These are phyloP conservation scores for Hemicordylus capensis DNA, from an alignment of 2,113 vertebrate genomes.

Conservation along the genomic window DNA sequence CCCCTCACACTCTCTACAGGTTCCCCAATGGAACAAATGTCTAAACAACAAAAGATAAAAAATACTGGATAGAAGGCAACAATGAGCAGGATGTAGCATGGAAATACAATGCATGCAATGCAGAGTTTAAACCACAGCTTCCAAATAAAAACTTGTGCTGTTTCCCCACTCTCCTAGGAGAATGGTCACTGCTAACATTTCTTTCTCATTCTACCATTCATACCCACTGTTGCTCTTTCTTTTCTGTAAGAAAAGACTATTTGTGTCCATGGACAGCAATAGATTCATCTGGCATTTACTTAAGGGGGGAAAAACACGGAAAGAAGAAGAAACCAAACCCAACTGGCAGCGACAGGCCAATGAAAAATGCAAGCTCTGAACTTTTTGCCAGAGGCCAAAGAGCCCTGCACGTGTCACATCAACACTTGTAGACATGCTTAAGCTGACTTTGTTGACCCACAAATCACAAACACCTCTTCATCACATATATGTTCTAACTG, in stretches of 20 bases:
- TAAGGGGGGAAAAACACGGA: not conserved
- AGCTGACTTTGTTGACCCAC: not conserved
- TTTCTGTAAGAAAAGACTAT: not conserved
- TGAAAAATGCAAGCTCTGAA: conserved; percentile 48
- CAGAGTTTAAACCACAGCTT: not conserved
- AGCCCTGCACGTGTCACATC: conserved; percentile 3
- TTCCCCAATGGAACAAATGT: no score
- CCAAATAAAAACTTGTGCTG: not conserved
- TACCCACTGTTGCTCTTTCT: not conserved
- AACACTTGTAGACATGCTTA: not conserved
- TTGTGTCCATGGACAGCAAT: conserved; percentile 5
- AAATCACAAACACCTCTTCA: conserved; percentile 18
- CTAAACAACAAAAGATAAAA: no score
- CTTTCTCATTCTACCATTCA: not conserved
- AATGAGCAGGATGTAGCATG: not conserved
- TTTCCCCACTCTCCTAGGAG: not conserved
- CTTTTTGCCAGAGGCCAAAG: not conserved
- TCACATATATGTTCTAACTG: not conserved
- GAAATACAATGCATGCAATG: not conserved
- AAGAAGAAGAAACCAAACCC: conserved; percentile 8
- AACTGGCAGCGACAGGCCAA: not conserved
- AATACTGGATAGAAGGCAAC: no score
- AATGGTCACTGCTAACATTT: not conserved
- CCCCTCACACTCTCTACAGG: no score
- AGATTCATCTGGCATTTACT: not conserved